Evolutionary conservation across 2,113 vertebrate genomes (phyloP), one percentile per base, ranked within the genome.

Genomic region (Oceanodroma tethys): DNA sequence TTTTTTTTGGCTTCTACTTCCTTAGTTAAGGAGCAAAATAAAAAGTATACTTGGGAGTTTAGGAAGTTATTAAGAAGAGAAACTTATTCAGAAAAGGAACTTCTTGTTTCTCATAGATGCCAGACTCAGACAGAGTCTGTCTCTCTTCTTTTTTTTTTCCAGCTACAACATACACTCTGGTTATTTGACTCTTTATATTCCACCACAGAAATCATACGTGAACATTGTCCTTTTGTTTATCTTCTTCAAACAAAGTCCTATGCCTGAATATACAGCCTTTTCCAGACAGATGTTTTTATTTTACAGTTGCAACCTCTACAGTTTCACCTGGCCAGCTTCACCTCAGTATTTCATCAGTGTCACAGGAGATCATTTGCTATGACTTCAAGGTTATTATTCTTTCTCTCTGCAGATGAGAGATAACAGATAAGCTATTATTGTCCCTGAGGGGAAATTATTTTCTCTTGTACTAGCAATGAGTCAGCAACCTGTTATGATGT

Each of bases 11-110:
- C 91, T 95, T 93, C 83, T 81, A 90, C 93, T 97, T 95, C 88
- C 94, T 97, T 95, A 86, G 79, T 66, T 92, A 81, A 95, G 79
- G 82, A 95, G 73, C 25, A 95, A 93, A 97, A 95, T 94, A 94
- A 91, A 86, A 73, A 95, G 18, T 81, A 23, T 94, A 81, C 67
- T 97, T 97, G 81, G 71, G 91, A 94, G 76, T 95, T 89, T 95
- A 71, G 79, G 82, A 94, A 96, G 83, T 84, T 86, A 94, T 92
- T 95, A 81, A 95, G 62, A 97, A 96, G 45, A 94, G 94, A 96
- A 95, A 63, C 70, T 94, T 84, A 76, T 22, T 43, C 62, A 52
- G 29, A 70, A 90, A 90, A 90, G 10, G 80, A 95, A 95, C 72
- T 96, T 86, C 72, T 88, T 95, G 42, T 98, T 97, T 97, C 80